Conservation (phyloP, 2,797 vertebrate species). For the Stomatorhinus walkeri region DNA sequence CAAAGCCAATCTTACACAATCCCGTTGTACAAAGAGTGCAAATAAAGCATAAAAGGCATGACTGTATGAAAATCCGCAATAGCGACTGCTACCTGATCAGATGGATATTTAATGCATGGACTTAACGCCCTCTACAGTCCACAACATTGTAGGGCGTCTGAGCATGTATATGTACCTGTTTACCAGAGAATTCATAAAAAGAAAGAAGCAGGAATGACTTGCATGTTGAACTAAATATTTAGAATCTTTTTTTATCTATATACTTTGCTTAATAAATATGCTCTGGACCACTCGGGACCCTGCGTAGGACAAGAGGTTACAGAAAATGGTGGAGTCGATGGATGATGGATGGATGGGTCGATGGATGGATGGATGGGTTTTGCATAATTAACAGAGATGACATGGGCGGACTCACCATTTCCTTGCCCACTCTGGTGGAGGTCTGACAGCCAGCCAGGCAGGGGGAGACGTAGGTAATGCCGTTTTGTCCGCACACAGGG, state of each 20-base stretch:
- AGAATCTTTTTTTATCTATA: background rate
- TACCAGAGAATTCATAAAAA: background rate
- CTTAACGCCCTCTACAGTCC: background rate
- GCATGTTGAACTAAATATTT: background rate
- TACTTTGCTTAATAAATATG: background rate
- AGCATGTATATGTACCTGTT: background rate
- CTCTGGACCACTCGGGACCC: background rate
- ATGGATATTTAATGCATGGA: background rate
- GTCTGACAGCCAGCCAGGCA: constrained; percentile 82
- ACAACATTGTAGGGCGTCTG: background rate
- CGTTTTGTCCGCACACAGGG: constrained; percentile 78
- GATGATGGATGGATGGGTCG: background rate
- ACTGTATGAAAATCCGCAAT: background rate
- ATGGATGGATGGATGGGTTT: background rate
- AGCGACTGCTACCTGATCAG: background rate
- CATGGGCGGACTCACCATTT: constrained; percentile 61
- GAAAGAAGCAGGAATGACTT: background rate
- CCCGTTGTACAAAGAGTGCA: background rate
- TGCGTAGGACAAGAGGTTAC: background rate
- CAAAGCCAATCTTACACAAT: background rate
- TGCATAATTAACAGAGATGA: background rate
- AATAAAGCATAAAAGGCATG: background rate
- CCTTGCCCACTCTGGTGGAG: constrained; percentile 59
- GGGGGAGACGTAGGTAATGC: constrained; percentile 79
- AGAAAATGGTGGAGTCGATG: background rate